phyloP scores from a whole-genome alignment of 2,888 invertebrate genomes.

The Leptodirus hochenwartii region DNA sequence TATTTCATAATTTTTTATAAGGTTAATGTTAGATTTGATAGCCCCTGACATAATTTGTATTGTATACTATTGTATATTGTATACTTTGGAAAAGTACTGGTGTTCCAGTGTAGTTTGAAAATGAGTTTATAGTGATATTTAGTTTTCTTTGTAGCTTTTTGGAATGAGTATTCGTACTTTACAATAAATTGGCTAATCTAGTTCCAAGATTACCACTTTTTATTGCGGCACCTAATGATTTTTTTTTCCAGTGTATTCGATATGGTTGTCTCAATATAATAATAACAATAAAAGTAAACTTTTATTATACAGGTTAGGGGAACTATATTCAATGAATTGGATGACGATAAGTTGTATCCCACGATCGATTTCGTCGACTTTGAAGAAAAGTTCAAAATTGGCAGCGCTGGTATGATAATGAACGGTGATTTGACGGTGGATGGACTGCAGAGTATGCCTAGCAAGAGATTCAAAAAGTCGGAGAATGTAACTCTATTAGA shows the following conservation, averaged over 20 bases:
- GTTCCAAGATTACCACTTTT: conserved; percentile 4
- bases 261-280: conserved; percentile 3
- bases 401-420: conserved; percentile 37
- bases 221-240: not conserved
- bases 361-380: conserved; percentile 90
- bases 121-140: no score
- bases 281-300: not conserved
- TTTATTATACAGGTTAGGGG: conserved; percentile 54
- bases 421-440: conserved; percentile 53
- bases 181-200: no score
- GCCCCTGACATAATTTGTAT: no score
- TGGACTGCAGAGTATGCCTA: conserved; percentile 64
- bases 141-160: no score
- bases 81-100: no score
- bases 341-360: conserved; percentile 78
- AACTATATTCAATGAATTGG: conserved; percentile 95
- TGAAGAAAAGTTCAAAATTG: conserved; percentile 92
- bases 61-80: no score
- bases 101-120: no score
- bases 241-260: not conserved
- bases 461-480: conserved; percentile 79
- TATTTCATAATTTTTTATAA: no score
- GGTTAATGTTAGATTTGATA: no score
- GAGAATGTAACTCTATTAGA: conserved; percentile 85
- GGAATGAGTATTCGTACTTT: no score